Base-by-base conservation (phyloP, 1,140 invertebrate species). In the Penaeus chinensis region DNA sequence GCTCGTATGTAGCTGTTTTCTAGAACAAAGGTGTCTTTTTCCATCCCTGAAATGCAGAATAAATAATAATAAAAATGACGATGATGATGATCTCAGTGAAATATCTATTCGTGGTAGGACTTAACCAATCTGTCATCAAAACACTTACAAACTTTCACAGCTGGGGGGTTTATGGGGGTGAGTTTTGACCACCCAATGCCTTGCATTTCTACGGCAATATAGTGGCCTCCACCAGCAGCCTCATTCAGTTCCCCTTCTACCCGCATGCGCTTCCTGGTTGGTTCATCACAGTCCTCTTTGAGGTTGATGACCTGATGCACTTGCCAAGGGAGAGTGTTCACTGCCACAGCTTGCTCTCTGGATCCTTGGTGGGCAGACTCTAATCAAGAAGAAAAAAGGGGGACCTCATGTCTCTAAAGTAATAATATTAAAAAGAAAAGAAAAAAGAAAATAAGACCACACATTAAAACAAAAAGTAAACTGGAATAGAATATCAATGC, bases 111-210 rank as follows among this genome's bases (percentile, higher is more conserved):
- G 10, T 54, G 54, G 54, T 10, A 54, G 10, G 11, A 54, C 54
- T 54, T 54, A 0, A 54, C 54, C 8, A 13, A 54, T 54, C 11
- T 13, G 54, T 54, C 54, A 11, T 16, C 10, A 54, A 16, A 3
- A 16, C 42, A 85, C 84, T 79, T 80, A 85, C 84, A 61, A 27
- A 85, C 74, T 54, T 74, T 66, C 16, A 85, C 84, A 60, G 69
- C 60, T 19, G 84, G 22, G 22, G 84, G 62, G 19, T n/a, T 37
- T 8, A 61, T 66, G 32, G 63, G 32, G 37, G 22, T 63, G 10
- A 79, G 42, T 27, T 69, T 85, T 62, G 76, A n/a, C 76, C 77
- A 85, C n/a, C 84, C 84, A 65, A 85, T 85, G 19, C 84, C 84
- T 18, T 78, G 62, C 20, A 63, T 77, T n/a, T 79, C 77, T 24